Base-by-base conservation (phyloP, 2,113 vertebrate species). In the Mobula birostris region DNA sequence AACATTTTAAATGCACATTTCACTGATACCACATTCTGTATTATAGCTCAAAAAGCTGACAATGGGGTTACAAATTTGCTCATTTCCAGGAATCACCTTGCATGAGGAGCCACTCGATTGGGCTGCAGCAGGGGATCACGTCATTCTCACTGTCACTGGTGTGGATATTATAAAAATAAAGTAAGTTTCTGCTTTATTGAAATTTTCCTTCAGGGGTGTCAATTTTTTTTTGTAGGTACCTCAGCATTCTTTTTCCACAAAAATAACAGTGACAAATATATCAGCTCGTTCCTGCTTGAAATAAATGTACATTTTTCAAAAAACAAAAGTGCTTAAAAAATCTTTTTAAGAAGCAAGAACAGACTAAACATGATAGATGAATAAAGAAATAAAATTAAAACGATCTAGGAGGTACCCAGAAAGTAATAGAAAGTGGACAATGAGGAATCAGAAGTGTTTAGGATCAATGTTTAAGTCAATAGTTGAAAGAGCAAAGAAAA, bases 141-240 rank as follows among this genome's bases (percentile, higher is more conserved):
- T 99, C 96, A 99, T 97, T 97, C 98, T 99, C 95, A 99, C 97
- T 6, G 97, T 99, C 96, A 99, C 98, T 94, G 99, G 99, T 95
- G 98, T 99, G 98, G 99, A 99, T 97, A 99, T 99, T 97, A 99
- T 99, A 96, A 99, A 99, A 97, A 99, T 99, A 96, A 99, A 99
- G 99, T 99, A 96, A 98, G 98, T 96, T 66, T 94, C 68, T 70
- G 48, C 48, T 68, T 82, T 79, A 80, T 94, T 87, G 77, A 7
- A 40, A 80, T 94, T 77, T 61, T 94, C 74, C 29, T 94, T 83
- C 48, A 17, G 78, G 17, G 9, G 12, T 93, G 36, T 48, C 24
- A 14, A 15, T 29, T 29, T 93, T 91, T 80, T n/a, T 74, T 56
- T 27, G 14, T 24, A 2, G 4, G 40, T 80, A 48, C 15, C 11